Base-by-base conservation (phyloP, 2,888 invertebrate genomes). In the Caenorhabditis parvicauda region DNA sequence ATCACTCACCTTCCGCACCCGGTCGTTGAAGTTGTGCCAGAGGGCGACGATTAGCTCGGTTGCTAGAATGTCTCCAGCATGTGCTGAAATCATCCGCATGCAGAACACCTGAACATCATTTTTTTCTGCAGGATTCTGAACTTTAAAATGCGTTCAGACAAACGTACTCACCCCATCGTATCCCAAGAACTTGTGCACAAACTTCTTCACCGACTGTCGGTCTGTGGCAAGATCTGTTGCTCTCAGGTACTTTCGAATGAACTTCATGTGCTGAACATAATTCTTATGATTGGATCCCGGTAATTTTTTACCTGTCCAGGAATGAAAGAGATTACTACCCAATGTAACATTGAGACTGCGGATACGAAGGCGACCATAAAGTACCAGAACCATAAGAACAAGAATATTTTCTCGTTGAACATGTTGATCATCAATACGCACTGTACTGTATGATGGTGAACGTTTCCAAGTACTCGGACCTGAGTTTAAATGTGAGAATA, bases 401-500 rank as follows among this genome's bases (percentile, higher is more conserved):
- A 68, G 55, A 81, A 81, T 39, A 81, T 81, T 59, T 73, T 72
- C 53, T 72, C 72, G 44, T 71, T 70, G 64, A 71, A 69, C 79
- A 79, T 79, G 55, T 79, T 80, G 62, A 80, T 79, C 80, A 80
- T 80, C 4, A 80, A 67, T 24, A 81, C 81, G 46, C 81, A 81
- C 69, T 81, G 81, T n/a, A 81, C 81, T 17, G 81, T 81, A 65
- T 81, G 79, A 60, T 81, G 81, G 54, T 81, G 81, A 22, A 81
- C 81, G 59, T 81, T 81, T 50, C 81, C 81, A 50, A 85, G 75
- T 67, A 84, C 83, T 45, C 84, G 79, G 32, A 83, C 79, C 76
- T 77, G n/a, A 35, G 19, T 39, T 25, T 22, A 25, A 17, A 6
- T 9, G 46, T 14, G 24, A 7, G 14, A 28, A 24, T 44, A 21